These are phyloP conservation scores for Copidosoma aretas DNA, from an alignment of 2,888 invertebrate genomes.

Conservation along the genomic window DNA sequence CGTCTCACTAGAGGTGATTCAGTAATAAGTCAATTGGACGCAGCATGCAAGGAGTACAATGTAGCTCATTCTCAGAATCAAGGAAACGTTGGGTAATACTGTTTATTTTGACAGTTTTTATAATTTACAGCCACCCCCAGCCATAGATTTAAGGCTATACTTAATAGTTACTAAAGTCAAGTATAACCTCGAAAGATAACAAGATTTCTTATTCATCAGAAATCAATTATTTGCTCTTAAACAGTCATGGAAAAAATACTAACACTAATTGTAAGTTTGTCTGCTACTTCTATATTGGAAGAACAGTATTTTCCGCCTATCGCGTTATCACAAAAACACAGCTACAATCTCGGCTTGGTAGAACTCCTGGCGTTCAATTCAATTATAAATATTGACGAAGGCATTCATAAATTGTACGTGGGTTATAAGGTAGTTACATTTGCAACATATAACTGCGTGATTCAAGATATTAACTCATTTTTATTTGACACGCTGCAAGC, in stretches of 20 bases:
- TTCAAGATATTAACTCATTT: constrained; percentile 5
- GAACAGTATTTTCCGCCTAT: constrained; percentile 3
- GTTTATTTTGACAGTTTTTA: constrained; percentile 58
- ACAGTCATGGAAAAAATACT: neutral
- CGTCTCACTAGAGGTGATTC: neutral
- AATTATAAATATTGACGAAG: constrained; percentile 2
- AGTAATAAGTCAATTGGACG: neutral
- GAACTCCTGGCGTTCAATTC: constrained; percentile 5
- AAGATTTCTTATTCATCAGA: neutral
- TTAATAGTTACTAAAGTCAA: constrained; percentile 22
- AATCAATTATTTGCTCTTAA: neutral
- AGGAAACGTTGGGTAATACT: constrained; percentile 44
- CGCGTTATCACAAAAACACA: neutral
- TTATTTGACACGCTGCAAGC: neutral
- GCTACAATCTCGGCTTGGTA: neutral
- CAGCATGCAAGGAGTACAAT: neutral
- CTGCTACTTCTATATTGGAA: neutral
- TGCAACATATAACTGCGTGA: constrained; percentile 4
- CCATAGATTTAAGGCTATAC: constrained; percentile 50
- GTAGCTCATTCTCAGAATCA: constrained; percentile 11
- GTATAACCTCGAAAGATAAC: neutral
- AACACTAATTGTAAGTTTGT: neutral
- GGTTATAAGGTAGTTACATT: neutral
- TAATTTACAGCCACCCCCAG: constrained; percentile 51
- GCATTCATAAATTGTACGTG: constrained; percentile 1